Conservation (phyloP, 2,797 vertebrate genomes). For the Pogoniulus pusillus region DNA sequence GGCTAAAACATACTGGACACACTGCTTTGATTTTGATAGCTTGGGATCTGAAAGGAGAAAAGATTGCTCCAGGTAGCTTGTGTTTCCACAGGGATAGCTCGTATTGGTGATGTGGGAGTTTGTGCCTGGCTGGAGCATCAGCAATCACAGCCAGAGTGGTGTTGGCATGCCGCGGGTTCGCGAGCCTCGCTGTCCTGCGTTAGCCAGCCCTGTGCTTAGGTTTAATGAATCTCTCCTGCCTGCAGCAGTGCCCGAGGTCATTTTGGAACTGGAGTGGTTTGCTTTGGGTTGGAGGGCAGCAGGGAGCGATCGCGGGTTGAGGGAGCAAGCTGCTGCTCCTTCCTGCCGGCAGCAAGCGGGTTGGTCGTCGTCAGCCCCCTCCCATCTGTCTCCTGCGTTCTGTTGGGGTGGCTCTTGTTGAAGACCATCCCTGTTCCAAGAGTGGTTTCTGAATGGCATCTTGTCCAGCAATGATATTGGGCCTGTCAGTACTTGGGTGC, state of each 20-base stretch:
- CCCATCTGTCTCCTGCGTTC: not conserved
- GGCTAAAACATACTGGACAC: constrained; percentile 12
- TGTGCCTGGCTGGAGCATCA: constrained; percentile 17
- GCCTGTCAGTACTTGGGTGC: not conserved
- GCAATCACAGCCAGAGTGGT: not conserved
- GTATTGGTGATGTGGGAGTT: constrained; percentile 17
- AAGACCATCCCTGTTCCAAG: not conserved
- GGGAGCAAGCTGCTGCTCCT: not conserved
- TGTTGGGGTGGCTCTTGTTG: not conserved
- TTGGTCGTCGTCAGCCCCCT: not conserved
- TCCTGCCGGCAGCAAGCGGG: not conserved
- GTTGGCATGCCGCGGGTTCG: constrained; percentile 18
- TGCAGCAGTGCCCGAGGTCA: constrained; percentile 27
- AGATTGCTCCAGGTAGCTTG: constrained; percentile 65
- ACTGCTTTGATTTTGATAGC: constrained; percentile 59
- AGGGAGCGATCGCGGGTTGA: not conserved
- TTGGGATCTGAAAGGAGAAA: constrained; percentile 58
- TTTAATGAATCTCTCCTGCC: not conserved
- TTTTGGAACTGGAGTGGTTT: constrained; percentile 1
- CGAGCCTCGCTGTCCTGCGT: not conserved
- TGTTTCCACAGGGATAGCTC: constrained; percentile 45
- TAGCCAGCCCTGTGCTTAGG: constrained; percentile 38
- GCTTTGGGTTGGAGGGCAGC: constrained; percentile 38
- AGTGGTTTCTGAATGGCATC: constrained; percentile 20
- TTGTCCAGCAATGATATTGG: not conserved